These are phyloP conservation scores for Pelvicachromis taeniatus DNA, from an alignment of 2,113 vertebrate genomes.

Conservation along the genomic window DNA sequence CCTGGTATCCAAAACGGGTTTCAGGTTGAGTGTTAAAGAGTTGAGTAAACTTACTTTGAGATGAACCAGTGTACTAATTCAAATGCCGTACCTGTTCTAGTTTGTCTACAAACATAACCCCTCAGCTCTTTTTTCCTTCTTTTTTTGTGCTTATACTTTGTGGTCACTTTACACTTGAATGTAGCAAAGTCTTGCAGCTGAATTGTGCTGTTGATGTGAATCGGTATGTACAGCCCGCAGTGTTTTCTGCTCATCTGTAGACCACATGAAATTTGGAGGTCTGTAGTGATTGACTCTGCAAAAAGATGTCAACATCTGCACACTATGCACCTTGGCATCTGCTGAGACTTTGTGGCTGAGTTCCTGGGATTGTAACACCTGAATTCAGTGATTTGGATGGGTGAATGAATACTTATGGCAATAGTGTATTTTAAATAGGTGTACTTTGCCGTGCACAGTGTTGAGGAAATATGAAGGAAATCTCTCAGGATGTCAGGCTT, in stretches of 20 bases:
- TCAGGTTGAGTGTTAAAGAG: neutral
- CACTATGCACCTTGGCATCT: neutral
- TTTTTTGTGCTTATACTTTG: neutral
- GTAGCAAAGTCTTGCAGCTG: neutral
- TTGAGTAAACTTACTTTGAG: neutral
- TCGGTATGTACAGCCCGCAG: neutral
- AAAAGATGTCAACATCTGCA: neutral
- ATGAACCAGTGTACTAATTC: neutral
- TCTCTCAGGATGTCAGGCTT: neutral
- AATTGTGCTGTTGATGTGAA: constrained; percentile 10
- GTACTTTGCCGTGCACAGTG: neutral
- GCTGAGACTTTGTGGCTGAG: neutral
- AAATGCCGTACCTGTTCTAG: neutral
- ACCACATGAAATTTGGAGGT: neutral
- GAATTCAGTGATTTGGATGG: neutral
- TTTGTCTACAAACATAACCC: neutral
- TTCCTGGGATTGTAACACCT: neutral
- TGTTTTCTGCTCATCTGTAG: neutral
- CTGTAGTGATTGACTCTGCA: neutral
- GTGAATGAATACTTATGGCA: neutral
- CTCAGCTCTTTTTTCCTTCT: neutral
- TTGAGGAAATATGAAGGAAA: neutral
- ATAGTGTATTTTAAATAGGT: neutral
- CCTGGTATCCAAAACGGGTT: neutral
- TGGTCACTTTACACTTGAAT: constrained; percentile 21